Conservation (phyloP, 2,113 vertebrate species). For the Ictalurus punctatus region DNA sequence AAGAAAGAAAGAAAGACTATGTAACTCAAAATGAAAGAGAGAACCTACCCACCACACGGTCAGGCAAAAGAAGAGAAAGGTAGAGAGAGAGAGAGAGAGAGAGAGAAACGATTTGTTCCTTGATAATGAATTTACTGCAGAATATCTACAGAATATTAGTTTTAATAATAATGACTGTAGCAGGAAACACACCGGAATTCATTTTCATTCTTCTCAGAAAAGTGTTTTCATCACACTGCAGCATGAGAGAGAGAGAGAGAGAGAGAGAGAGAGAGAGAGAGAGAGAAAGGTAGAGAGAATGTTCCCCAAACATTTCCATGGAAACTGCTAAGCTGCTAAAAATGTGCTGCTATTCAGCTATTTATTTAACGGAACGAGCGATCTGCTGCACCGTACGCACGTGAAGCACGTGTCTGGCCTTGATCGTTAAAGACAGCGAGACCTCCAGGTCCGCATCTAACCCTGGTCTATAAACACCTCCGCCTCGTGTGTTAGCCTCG, state of each 20-base stretch:
- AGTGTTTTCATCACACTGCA: neutral
- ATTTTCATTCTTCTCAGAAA: neutral
- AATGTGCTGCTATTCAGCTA: neutral
- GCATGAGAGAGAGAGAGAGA: neutral
- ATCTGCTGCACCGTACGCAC: neutral
- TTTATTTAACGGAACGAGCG: neutral
- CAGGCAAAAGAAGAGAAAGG: neutral
- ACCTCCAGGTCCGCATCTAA: neutral
- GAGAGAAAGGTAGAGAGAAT: neutral
- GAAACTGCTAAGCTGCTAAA: conserved; percentile 23
- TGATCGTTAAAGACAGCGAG: neutral
- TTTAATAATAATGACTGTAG: neutral
- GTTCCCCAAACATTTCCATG: conserved; percentile 18
- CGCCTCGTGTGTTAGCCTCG: neutral
- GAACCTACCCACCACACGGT: too few species aligned
- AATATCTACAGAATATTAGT: neutral
- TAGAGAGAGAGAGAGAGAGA: neutral
- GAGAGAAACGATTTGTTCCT: neutral
- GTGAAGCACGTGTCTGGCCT: neutral
- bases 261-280: neutral
- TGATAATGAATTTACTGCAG: neutral
- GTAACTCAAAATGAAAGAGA: too few species aligned
- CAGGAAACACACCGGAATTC: neutral
- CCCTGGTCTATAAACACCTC: neutral
- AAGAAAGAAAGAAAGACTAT: neutral